Evolutionary conservation across 2,797 vertebrate genomes (phyloP), one percentile per base, ranked within the genome.

Genomic region (Knipowitschia caucasica): DNA sequence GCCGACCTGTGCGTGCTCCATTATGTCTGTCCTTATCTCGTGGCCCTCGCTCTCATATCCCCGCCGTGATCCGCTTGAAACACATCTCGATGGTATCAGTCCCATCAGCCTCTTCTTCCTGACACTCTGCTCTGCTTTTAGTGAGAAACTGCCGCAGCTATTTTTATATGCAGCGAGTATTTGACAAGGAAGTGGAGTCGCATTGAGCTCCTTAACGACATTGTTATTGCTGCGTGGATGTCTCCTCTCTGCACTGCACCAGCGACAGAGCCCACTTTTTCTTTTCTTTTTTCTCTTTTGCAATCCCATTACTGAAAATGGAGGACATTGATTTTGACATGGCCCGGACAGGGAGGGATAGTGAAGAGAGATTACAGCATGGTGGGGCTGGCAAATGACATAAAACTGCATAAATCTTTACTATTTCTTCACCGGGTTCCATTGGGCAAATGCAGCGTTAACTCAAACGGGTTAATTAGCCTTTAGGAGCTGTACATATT

Each of bases 211-310:
- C 47, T 44, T 59, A 27, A 33, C 38, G 46, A 53, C 6, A 15
- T 6, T 60, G 14, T 50, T 31, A 20, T 39, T 53, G 29, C 40
- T 21, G n/a, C 38, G 33, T 18, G 14, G 25, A 33, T 27, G 27
- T 64, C 42, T 52, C 14, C 1, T 20, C 18, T 12, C 53, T 46
- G 53, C 14, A 11, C 67, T 73, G 63, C 63, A 44, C 61, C 60
- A 58, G 39, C 35, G 67, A 67, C 12, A 14, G 30, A 49, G 67
- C 67, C 20, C n/a, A n/a, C n/a, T n/a, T n/a, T n/a, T n/a, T n/a
- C n/a, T n/a, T n/a, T n/a, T n/a, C n/a, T n/a, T 75, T 47, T 55
- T 30, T 5, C 34, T 75, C 44, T 55, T 30, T 5, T 30, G 21
- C 36, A 39, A 26, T 44, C 35, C 58, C 5, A 15, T 61, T 7